phyloP scores from a whole-genome alignment of 2,113 vertebrate species.

The Xiphophorus maculatus region DNA sequence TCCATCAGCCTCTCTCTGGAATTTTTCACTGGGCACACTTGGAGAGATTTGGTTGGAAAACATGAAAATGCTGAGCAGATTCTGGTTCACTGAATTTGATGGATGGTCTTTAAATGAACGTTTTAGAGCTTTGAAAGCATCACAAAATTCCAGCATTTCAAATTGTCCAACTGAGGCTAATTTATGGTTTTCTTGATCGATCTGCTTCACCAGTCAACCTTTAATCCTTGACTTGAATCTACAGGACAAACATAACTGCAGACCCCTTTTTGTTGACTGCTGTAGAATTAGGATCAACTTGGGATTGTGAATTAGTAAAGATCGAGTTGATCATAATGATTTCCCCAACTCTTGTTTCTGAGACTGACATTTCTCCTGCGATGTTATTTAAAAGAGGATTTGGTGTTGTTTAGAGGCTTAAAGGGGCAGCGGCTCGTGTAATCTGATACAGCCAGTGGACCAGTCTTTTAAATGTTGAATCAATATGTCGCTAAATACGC shows the following conservation, averaged over 20 bases:
- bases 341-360: constrained; percentile 23
- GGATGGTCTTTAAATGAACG: constrained; percentile 35
- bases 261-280: constrained; percentile 11
- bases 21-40: constrained; percentile 8
- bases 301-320: background rate
- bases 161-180: constrained; percentile 19
- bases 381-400: constrained; percentile 53
- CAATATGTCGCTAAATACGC: constrained; percentile 55
- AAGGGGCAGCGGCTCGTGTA: constrained; percentile 42
- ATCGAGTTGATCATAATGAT: constrained; percentile 10
- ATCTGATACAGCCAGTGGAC: constrained; percentile 62
- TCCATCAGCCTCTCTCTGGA: constrained; percentile 10
- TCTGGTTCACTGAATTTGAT: constrained; percentile 34
- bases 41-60: constrained; percentile 14
- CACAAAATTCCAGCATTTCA: constrained; percentile 16
- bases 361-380: constrained; percentile 31
- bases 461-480: constrained; percentile 64
- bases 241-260: background rate
- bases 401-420: constrained; percentile 56
- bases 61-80: constrained; percentile 14
- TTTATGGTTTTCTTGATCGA: constrained; percentile 16
- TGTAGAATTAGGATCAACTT: constrained; percentile 10
- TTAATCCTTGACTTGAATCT: background rate
- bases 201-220: constrained; percentile 11
- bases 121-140: constrained; percentile 22